Conservation (phyloP, 2,888 invertebrate species). For the Chromoteleia sp. region DNA sequence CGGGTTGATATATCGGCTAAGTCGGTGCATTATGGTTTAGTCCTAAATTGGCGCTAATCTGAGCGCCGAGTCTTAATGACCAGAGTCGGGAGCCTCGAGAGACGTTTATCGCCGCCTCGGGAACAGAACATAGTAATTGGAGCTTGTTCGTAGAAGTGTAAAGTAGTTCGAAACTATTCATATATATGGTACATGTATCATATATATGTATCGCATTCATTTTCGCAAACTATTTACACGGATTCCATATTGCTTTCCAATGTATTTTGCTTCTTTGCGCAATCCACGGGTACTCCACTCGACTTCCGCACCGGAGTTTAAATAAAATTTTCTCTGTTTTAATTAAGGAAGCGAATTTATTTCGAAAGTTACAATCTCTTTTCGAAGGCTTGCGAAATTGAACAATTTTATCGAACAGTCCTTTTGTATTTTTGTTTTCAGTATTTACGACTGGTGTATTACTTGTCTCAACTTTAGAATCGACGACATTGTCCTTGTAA, state of each 20-base stretch:
- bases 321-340: conserved; percentile 15
- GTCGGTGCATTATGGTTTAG: conserved; percentile 71
- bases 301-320: conserved; percentile 3
- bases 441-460: too few species aligned
- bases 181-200: conserved; percentile 52
- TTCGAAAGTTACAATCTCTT: conserved; percentile 6
- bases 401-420: too few species aligned
- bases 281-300: background rate
- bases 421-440: too few species aligned
- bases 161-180: conserved; percentile 65
- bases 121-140: conserved; percentile 68
- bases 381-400: too few species aligned
- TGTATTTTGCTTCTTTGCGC: conserved; percentile 13
- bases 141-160: conserved; percentile 70
- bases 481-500: background rate
- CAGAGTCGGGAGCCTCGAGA: conserved; percentile 65
- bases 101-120: conserved; percentile 68
- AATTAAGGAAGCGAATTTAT: conserved; percentile 18
- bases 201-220: conserved; percentile 39
- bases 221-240: conserved; percentile 38
- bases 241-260: conserved; percentile 19
- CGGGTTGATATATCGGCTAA: conserved; percentile 68
- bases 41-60: conserved; percentile 72
- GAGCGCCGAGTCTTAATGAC: conserved; percentile 71
- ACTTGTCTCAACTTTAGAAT: too few species aligned